Evolutionary conservation across 2,888 invertebrate genomes (phyloP), one percentile per base, ranked within the genome.

Genomic region (Mesorhabditis belari): DNA sequence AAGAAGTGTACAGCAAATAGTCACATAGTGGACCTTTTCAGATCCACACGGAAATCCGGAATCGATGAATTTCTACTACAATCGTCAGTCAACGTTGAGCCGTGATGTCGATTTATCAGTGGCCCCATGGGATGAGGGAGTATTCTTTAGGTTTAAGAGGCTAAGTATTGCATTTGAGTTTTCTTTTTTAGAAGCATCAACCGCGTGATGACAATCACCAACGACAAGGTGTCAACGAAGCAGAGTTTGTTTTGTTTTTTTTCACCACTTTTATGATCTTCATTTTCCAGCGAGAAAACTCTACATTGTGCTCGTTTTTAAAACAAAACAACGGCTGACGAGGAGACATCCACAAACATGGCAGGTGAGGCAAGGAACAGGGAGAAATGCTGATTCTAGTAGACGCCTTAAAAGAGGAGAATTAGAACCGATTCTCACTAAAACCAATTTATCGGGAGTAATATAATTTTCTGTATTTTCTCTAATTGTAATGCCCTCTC

Each of bases 41-140:
- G 74, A 74, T 55, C 74, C 74, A 9, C 74, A 74, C 57, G 74
- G 74, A 9, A 74, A 74, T 53, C 74, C 74, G 19, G 74, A 74
- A 51, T 67, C 74, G 4, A 73, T 74, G 73, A 71, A 74, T 49
- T 58, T 74, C 27, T 74, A 74, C 57, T 74, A 74, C 61, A 74
- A 74, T 49, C 64, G 74, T 3, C 73, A 73, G 21, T 71, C 74
- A 0, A 68, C 74, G 0, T 55, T 74, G 27, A 66, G 69, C 3
- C 61, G 70, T 58, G 73, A 73, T 58, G 68, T 74, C 3, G 69
- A 73, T 24, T 50, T 74, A 19, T 63, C 70, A 6, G 71, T 74
- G 21, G 69, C 73, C 4, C 67, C 65, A 24, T 74, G 74, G 74
- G 74, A 74, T 51, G 74, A 74, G 53, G 74, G 74, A 27, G 74